A percentile compares a stretch with the other conserved stretches of the same genome.
These are phyloP conservation scores for Meles meles DNA, from an alignment of 2,113 vertebrate species.

Conservation along the genomic window DNA sequence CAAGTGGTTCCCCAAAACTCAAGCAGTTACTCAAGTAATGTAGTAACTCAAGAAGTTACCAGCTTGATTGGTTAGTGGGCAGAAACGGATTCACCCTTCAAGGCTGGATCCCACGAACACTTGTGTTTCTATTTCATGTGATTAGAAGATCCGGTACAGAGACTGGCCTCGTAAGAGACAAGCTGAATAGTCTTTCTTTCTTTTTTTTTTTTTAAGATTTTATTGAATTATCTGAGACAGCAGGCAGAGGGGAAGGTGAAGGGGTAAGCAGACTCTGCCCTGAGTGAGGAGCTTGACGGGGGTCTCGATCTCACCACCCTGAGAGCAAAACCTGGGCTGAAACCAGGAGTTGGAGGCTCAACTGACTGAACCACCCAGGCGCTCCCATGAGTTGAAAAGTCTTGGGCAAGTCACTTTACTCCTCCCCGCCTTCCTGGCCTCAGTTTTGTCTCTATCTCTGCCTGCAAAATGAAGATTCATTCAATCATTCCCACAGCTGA, in stretches of 20 bases:
- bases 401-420: background rate
- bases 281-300: background rate
- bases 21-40: background rate
- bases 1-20: background rate
- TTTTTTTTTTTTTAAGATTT: background rate
- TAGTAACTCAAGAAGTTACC: background rate
- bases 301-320: background rate
- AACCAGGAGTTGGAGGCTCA: background rate
- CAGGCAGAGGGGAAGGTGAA: background rate
- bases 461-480: background rate
- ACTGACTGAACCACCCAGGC: background rate
- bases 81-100: background rate
- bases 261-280: background rate
- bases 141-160: background rate
- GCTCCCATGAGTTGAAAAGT: background rate
- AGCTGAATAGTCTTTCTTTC: background rate
- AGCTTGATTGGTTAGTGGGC: background rate
- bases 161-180: background rate
- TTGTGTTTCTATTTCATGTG: background rate
- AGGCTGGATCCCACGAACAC: background rate
- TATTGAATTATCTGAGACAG: background rate
- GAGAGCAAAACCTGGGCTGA: background rate
- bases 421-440: fast-evolving
- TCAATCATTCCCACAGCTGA: background rate
- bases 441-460: background rate